Base-by-base conservation (phyloP, 2,113 vertebrate genomes). In the Phodopus roborovskii region DNA sequence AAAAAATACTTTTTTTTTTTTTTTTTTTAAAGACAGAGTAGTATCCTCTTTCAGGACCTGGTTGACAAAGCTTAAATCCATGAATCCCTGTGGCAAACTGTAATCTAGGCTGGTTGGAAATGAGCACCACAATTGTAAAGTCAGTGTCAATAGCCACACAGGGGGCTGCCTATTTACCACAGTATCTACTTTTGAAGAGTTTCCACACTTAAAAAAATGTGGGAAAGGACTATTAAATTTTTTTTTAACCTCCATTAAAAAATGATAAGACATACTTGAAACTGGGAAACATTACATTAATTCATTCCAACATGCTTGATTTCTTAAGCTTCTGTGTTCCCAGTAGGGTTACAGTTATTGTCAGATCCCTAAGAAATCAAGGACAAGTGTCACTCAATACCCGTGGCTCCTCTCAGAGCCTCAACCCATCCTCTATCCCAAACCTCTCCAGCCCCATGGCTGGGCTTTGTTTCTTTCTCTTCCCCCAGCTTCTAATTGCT, bases 1-100 rank as follows among this genome's bases (percentile, higher is more conserved):
- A 95, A 90, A 96, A 77, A 92, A 50, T 77, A 53, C 84, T 92
- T 62, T 86, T 94, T 45, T 56, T 56, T 56, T 88, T 81, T 92
- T 62, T 86, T 94, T 45, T 56, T 56, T 56, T 88, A 94, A 83
- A 92, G 75, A 75, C 77, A 66, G 75, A 50, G 33, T 78, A 42
- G 50, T 91, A 71, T 62, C 56, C 45, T 87, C 60, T 90, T 95
- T 92, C 58, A 77, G 60, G 10, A 92, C 13, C 20, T 30, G 1
- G 13, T n/a, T 84, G 36, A 78, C 17, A 90, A 92, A 95, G 91
- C n/a, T 89, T 95, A 64, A 0, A 42, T 77, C 16, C 22, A 73
- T 62, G 56, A 92, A 73, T 93, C 58, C 56, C 3, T 50, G 28
- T 75, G 42, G 42, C 39, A 90, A 82, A 60, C 28, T 58, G n/a